Evolutionary conservation across 1,140 invertebrate genomes (phyloP), one percentile per base, ranked within the genome.

Genomic region (Panulirus ornatus): DNA sequence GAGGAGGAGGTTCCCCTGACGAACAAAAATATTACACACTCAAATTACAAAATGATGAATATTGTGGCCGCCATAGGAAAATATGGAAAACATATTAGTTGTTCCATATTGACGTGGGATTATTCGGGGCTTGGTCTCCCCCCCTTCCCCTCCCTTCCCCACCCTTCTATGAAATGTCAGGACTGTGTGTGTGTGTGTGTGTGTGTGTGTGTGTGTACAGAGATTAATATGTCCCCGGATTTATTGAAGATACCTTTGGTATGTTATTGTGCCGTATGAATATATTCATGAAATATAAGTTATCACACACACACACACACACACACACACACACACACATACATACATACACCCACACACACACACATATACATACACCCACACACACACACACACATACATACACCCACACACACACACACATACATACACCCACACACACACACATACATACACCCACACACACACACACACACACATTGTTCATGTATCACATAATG

Each of bases 51-150:
- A 66, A 66, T 66, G 6, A 19, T 27, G n/a, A 27, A 27, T 27
- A 27, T 19, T 27, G 22, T 14, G 44, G 5, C 5, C 44, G 14
- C 44, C n/a, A 58, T 16, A 16, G n/a, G 16, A 54, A 5, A 54
- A 54, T 8, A 27, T 63, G n/a, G 1, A n/a, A 0, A 66, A 19
- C 1, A 27, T 30, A 66, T 27, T 19, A 66, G 27, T 66, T 27
- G 58, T 66, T 66, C 3, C 58, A 66, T 66, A 54, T 66, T 66
- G 58, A 27, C n/a, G 44, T 66, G 58, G 58, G 58, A 66, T 66
- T 66, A 66, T 19, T 30, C 1, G 27, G 58, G 58, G 9, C 3
- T 66, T 66, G 58, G 58, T 27, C 9, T 19, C 22, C n/a, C n/a
- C n/a, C n/a, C n/a, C n/a, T n/a, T n/a, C n/a, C n/a, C n/a, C n/a